These are phyloP conservation scores for Pantherophis alleghaniensis DNA, from an alignment of 2,797 vertebrate species.

Conservation along the genomic window DNA sequence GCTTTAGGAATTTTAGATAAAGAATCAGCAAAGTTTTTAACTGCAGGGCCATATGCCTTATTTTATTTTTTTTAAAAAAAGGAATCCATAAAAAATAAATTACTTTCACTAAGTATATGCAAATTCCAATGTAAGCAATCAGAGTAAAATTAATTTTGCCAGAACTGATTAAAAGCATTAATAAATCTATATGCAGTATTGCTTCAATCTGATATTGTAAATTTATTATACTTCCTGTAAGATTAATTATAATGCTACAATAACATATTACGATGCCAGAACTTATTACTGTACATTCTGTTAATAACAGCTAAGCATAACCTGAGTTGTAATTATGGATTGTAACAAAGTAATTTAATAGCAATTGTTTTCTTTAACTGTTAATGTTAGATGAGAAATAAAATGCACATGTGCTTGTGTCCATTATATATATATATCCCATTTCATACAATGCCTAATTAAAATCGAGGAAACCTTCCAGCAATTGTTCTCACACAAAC, in stretches of 20 bases:
- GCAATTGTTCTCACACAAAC: conserved; percentile 77
- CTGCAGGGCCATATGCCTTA: conserved; percentile 82
- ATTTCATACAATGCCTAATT: conserved; percentile 83
- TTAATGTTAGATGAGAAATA: conserved; percentile 83
- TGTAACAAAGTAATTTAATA: conserved; percentile 93
- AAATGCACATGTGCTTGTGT: conserved; percentile 75
- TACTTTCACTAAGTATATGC: conserved; percentile 96
- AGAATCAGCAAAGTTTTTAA: conserved; percentile 78
- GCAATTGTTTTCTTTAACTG: conserved; percentile 87
- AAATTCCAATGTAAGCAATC: conserved; percentile 99
- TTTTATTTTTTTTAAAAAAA: conserved; percentile 83
- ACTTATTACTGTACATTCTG: conserved; percentile 95
- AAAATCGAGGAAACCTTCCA: conserved; percentile 74
- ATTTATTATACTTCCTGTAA: conserved; percentile 98
- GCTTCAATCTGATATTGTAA: conserved; percentile 98
- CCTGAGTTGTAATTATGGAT: conserved; percentile 96
- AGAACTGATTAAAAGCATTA: conserved; percentile 99
- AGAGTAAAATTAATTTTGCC: conserved; percentile 98
- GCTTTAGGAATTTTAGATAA: conserved; percentile 71
- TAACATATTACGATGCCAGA: conserved; percentile 98
- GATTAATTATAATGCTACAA: conserved; percentile 98
- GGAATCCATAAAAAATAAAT: conserved; percentile 98
- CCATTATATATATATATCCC: conserved; percentile 76
- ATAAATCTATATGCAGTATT: conserved; percentile 99
- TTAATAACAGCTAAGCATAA: conserved; percentile 98